These are phyloP conservation scores for Paradoxurus hermaphroditus DNA, from an alignment of 2,113 vertebrate species.

Conservation along the genomic window DNA sequence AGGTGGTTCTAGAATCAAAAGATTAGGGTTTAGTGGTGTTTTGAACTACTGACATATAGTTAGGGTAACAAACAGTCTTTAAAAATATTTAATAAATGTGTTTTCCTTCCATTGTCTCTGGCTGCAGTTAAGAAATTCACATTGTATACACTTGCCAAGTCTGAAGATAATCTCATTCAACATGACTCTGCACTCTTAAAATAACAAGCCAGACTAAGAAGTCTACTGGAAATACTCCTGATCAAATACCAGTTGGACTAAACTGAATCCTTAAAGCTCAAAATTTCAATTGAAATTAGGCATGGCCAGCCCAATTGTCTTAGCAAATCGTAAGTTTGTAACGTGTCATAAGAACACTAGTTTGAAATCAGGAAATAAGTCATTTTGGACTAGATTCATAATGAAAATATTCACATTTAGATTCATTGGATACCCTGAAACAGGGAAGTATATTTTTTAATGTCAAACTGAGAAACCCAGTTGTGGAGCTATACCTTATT, in stretches of 20 bases:
- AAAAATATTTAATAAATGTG: slow-evolving; percentile 6
- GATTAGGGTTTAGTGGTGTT: not conserved
- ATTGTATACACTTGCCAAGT: slow-evolving; percentile 27
- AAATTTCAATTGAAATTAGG: slow-evolving; percentile 65
- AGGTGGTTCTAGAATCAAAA: not conserved
- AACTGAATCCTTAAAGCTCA: slow-evolving; percentile 61
- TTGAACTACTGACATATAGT: not conserved
- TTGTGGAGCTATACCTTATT: not conserved
- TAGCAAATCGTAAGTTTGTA: slow-evolving; percentile 49
- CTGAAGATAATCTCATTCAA: slow-evolving; percentile 56
- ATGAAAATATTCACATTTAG: not conserved
- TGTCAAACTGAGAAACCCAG: not conserved
- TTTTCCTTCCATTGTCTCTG: slow-evolving; percentile 45
- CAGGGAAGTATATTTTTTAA: not conserved
- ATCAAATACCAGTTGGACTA: slow-evolving; percentile 53
- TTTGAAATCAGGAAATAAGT: slow-evolving; percentile 32
- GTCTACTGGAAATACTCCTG: slow-evolving; percentile 54
- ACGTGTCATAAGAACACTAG: slow-evolving; percentile 2
- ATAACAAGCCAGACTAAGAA: slow-evolving; percentile 53
- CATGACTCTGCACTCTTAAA: slow-evolving; percentile 51
- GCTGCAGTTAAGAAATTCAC: slow-evolving; percentile 8
- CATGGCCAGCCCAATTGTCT: not conserved
- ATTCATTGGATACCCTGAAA: not conserved
- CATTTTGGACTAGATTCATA: slow-evolving; percentile 1
- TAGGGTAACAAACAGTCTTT: not conserved